Evolutionary conservation across 2,797 vertebrate genomes (phyloP), one percentile per base, ranked within the genome.

Genomic region (Sphenodon punctatus): DNA sequence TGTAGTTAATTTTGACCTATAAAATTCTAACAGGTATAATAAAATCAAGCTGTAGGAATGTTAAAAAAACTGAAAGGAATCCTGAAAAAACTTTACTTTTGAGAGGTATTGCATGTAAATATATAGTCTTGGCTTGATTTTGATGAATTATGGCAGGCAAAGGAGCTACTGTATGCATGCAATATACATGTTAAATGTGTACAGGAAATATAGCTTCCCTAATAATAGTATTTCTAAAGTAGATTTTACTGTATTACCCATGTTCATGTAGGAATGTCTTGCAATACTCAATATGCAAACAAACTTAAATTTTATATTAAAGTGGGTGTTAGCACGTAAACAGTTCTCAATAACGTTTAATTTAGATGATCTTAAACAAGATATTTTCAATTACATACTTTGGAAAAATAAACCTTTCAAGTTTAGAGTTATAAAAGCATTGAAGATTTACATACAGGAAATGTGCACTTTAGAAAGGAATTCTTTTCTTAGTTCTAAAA

Each of bases 401-500:
- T 65, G 60, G 36, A 42, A 25, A 58, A 63, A 59, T 20, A 48
- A 64, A 85, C 2, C 41, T 53, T 86, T 74, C 51, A 61, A 75
- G 15, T 59, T 88, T 87, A 70, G 90, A 32, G 32, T 69, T 85
- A 75, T 6, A 56, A 60, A 58, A 41, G 70, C 34, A 92, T 90
- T 86, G 66, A 78, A 90, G 51, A 85, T 30, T 68, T 34, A 27
- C 0, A 1, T 14, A 78, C 38, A 84, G 82, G 78, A 91, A 89
- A 78, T 75, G 70, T 79, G 76, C 72, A 0, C 72, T 89, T 78
- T 65, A 86, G 90, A 81, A 91, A 74, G 78, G 76, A 80, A 72
- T 85, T 67, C 75, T 82, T 71, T 75, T 83, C 49, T 84, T 81
- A 76, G 58, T 90, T 93, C 88, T 86, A 87, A 94, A 95, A 80